Evolutionary conservation across 2,113 vertebrate species (phyloP), one percentile per base, ranked within the genome.

Genomic region (Chionomys nivalis): DNA sequence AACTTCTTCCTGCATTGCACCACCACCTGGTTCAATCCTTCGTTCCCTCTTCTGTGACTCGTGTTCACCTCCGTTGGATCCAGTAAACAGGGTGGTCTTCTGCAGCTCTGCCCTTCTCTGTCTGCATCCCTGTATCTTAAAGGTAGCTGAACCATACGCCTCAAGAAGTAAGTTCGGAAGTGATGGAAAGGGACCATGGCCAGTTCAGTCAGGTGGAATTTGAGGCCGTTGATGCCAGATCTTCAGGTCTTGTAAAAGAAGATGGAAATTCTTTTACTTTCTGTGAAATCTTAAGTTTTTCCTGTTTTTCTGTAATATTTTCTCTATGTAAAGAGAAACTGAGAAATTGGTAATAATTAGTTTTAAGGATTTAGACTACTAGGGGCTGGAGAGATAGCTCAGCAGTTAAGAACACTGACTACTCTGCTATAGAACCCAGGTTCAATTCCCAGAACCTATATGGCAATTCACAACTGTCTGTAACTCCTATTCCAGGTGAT

Each of bases 191-290:
- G 63, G 23, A 72, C 68, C 47, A 16, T 39, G 19, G 9, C 95
- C 49, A 85, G 85, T 89, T 70, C 66, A 76, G 7, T 85, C 77
- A 21, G 75, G 44, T 55, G 77, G 39, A 75, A 63, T 39, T 61
- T 5, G 33, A 44, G 26, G 24, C 5, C 21, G 28, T 47, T 55
- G 6, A 68, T 94, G 47, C 42, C 49, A 85, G 66, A 73, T 72
- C 52, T 93, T 90, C 31, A 17, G 65, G 61, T 76, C 36, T 93
- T 88, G 6, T 61, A 65, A 83, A 66, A 33, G 73, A 90, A 77
- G 58, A 33, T 95, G 16, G 19, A 79, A 44, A 70, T 78, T 89
- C 81, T 33, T 89, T 28, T 52, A 33, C 94, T 92, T 68, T 94
- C 19, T 94, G 28, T 88, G 87, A 75, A 82, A 75, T 89, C 77